phyloP scores from a whole-genome alignment of 2,113 vertebrate genomes.

The Damaliscus lunatus region DNA sequence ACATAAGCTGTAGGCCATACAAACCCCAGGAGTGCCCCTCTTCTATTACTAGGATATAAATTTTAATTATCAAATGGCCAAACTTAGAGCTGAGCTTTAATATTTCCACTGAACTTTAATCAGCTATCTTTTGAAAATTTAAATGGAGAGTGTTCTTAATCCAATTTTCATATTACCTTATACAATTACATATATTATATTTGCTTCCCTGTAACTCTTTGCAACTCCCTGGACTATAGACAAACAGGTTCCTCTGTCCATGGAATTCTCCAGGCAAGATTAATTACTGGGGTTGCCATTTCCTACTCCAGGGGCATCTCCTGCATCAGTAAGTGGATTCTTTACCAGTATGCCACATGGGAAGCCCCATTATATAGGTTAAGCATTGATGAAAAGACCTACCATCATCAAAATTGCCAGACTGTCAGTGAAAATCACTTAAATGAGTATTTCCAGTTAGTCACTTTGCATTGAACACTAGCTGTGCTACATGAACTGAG shows the following conservation, averaged over 20 bases:
- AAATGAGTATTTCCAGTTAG: neutral
- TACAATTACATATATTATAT: neutral
- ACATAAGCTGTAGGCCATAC: neutral
- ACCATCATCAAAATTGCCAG: neutral
- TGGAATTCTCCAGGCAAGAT: neutral
- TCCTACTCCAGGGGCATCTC: neutral
- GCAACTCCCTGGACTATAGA: neutral
- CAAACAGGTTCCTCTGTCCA: neutral
- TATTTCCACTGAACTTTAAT: neutral
- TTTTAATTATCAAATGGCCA: neutral
- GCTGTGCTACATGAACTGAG: accelerated
- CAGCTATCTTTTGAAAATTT: neutral
- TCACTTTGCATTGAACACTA: neutral
- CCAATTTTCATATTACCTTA: neutral
- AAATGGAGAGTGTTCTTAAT: neutral
- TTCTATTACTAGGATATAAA: neutral
- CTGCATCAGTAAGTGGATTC: neutral
- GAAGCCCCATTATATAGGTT: neutral
- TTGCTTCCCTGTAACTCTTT: neutral
- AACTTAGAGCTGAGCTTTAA: neutral
- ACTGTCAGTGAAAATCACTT: too few species aligned
- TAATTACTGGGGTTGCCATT: neutral
- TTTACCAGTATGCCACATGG: neutral
- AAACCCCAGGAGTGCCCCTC: neutral
- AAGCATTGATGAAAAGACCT: neutral